A percentile compares a stretch with the other conserved stretches of the same genome.
phyloP scores from a whole-genome alignment of 23 tunicate genomes.

The Trididemnum clinides region DNA sequence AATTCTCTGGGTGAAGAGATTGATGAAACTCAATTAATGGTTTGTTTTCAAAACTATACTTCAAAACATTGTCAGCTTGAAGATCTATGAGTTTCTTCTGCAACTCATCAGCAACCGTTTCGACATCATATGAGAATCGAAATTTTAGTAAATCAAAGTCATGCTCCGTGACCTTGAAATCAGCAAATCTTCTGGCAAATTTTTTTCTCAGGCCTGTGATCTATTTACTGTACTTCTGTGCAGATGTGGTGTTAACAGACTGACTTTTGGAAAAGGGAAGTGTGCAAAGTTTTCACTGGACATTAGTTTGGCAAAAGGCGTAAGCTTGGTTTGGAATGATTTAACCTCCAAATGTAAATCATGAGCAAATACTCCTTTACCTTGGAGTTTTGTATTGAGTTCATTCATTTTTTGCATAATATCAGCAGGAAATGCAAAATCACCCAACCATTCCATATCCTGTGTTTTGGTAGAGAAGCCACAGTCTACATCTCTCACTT shows the following conservation, averaged over 20 bases:
- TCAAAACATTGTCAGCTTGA: too few species aligned
- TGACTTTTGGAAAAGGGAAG: constrained; percentile 13
- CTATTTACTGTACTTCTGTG: not conserved
- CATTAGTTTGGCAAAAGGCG: too few species aligned
- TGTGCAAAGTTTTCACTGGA: too few species aligned
- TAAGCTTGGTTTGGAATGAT: not conserved
- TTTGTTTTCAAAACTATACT: too few species aligned
- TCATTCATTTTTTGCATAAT: constrained; percentile 19
- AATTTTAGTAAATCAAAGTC: constrained; percentile 9
- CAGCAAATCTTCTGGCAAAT: constrained; percentile 3
- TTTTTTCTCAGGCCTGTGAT: not conserved
- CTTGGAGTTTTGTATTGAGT: constrained; percentile 5
- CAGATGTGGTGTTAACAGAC: not conserved
- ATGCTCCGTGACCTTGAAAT: too few species aligned
- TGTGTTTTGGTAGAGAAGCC: not conserved
- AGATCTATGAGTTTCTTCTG: constrained; percentile 41
- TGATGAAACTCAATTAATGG: too few species aligned
- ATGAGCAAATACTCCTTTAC: constrained; percentile 18
- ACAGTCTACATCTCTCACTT: not conserved
- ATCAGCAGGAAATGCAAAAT: constrained; percentile 19
- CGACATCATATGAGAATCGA: constrained; percentile 15
- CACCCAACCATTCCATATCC: not conserved
- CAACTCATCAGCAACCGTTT: constrained; percentile 14
- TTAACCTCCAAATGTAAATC: not conserved
- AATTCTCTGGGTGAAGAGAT: too few species aligned